Conservation (phyloP, 1,140 invertebrate species). For the Drosophila ogumai region DNA sequence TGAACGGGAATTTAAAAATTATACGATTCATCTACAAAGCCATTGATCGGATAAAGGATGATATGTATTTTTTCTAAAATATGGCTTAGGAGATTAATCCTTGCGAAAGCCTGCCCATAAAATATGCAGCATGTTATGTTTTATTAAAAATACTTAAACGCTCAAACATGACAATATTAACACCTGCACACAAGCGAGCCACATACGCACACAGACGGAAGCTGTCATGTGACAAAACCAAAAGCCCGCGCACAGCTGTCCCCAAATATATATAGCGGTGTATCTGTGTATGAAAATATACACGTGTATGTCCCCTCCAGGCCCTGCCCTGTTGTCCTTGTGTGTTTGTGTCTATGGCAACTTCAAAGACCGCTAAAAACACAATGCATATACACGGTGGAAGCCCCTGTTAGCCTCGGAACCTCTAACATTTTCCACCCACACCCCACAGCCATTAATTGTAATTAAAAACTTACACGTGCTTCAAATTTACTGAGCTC, state of each 20-base stretch:
- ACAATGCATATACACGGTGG: slow-evolving; percentile 25
- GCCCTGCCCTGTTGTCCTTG: slow-evolving; percentile 5
- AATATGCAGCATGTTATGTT: slow-evolving; percentile 56
- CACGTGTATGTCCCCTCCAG: not conserved
- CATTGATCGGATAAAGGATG: slow-evolving; percentile 22
- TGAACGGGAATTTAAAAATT: not conserved
- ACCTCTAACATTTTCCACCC: not conserved
- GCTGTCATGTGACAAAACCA: slow-evolving; percentile 46
- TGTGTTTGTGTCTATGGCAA: slow-evolving; percentile 39
- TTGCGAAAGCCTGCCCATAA: slow-evolving; percentile 40
- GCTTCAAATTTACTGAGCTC: slow-evolving; percentile 57
- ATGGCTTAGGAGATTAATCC: slow-evolving; percentile 4
- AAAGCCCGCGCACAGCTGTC: slow-evolving; percentile 30
- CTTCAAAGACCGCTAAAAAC: slow-evolving; percentile 58
- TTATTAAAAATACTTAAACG: slow-evolving; percentile 69
- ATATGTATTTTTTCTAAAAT: slow-evolving; percentile 10
- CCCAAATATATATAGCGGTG: slow-evolving; percentile 2
- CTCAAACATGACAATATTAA: slow-evolving; percentile 66
- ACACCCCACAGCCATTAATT: slow-evolving; percentile 50
- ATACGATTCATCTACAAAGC: not conserved
- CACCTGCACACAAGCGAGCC: slow-evolving; percentile 38
- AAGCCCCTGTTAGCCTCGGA: slow-evolving; percentile 6
- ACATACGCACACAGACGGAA: slow-evolving; percentile 5
- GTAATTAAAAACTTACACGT: slow-evolving; percentile 81
- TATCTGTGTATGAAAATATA: not conserved